Evolutionary conservation across 2,888 invertebrate species (phyloP).

Genomic region (Heliconius ethilla): DNA sequence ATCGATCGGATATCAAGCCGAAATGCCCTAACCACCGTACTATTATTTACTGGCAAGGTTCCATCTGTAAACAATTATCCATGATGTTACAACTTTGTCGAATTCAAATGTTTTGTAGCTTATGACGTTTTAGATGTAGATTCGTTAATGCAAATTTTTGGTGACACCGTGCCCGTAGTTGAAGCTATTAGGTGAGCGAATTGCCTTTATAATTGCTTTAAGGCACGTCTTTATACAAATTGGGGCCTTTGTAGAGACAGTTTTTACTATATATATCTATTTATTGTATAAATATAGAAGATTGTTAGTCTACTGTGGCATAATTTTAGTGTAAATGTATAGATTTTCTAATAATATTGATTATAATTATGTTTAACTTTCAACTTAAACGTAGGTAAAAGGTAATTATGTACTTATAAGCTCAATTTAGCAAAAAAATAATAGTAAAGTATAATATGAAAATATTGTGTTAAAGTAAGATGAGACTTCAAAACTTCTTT

Average conservation of each 20-base stretch:
- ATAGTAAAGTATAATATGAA: too few relatives aligned
- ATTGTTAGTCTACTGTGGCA: conserved; percentile 17
- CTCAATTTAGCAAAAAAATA: too few relatives aligned
- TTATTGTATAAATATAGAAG: conserved; percentile 54
- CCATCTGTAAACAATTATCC: conserved; percentile 45
- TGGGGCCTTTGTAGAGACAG: conserved; percentile 63
- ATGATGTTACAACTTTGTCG: conserved; percentile 58
- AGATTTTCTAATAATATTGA: neutral
- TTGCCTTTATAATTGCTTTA: conserved; percentile 79
- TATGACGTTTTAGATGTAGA: conserved; percentile 56
- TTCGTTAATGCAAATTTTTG: conserved; percentile 73
- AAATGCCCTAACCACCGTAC: conserved; percentile 60
- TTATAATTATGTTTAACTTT: neutral
- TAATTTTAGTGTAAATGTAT: neutral
- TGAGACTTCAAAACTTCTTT: too few relatives aligned
- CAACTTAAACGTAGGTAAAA: neutral
- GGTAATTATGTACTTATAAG: neutral
- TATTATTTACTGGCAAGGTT: conserved; percentile 56
- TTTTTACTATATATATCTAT: conserved; percentile 64
- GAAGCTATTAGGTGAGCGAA: conserved; percentile 74
- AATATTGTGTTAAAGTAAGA: too few relatives aligned
- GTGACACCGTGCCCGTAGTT: conserved; percentile 69
- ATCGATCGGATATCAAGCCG: conserved; percentile 72
- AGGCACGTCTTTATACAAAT: conserved; percentile 74
- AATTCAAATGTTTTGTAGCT: conserved; percentile 43